phyloP scores from a whole-genome alignment of 1,140 invertebrate species.

The Ips typographus region DNA sequence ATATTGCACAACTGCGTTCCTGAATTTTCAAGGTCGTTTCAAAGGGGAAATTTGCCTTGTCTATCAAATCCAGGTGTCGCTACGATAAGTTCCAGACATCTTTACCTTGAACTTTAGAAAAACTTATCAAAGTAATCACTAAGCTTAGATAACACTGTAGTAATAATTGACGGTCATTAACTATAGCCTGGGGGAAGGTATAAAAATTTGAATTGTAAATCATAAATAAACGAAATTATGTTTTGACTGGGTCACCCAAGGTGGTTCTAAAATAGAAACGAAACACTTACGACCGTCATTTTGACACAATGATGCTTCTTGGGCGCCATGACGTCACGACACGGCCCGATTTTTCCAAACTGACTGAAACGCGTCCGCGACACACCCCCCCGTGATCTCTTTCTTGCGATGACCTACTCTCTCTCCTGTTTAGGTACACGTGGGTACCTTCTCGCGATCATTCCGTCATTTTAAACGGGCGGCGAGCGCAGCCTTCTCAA shows the following conservation, averaged over 20 bases:
- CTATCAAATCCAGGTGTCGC: no score
- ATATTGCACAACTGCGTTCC: no score
- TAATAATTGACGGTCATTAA: not conserved
- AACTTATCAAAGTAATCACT: not conserved
- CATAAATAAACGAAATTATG: constrained; percentile 5
- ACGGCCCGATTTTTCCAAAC: constrained; percentile 13
- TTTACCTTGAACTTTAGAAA: constrained; percentile 3
- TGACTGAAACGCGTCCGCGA: not conserved
- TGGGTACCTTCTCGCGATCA: not conserved
- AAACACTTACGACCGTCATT: constrained; percentile 2
- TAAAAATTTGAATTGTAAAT: not conserved
- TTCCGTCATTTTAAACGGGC: not conserved
- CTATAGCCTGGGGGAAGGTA: no score
- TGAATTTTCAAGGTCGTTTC: no score
- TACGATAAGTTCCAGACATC: not conserved
- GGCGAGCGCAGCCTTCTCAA: not conserved
- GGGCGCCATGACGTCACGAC: constrained; percentile 15
- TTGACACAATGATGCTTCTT: constrained; percentile 1
- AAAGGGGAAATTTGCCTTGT: no score
- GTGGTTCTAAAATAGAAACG: not conserved
- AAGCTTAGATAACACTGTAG: not conserved
- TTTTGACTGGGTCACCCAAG: not conserved
- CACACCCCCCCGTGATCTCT: constrained; percentile 20
- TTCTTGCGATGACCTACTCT: constrained; percentile 21
- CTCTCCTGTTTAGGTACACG: not conserved